A percentile compares a stretch with the other conserved stretches of the same genome.
Conservation (phyloP, 2,113 vertebrate species). For the Apteryx mantelli region DNA sequence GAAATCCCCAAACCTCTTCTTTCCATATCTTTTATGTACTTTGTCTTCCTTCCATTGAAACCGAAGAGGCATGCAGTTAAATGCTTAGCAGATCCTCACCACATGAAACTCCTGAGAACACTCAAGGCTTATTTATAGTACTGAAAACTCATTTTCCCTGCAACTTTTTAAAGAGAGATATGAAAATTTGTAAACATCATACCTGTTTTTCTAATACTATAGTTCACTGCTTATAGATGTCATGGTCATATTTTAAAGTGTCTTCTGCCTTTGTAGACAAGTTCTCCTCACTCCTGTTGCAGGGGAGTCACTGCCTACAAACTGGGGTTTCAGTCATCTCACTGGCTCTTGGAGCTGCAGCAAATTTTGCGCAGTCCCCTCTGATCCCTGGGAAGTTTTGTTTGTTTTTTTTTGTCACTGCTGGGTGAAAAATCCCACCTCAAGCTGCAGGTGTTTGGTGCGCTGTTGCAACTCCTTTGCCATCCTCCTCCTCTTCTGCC, state of each 20-base stretch:
- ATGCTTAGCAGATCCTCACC: not conserved
- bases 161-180: not conserved
- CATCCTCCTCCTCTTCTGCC: too few relatives aligned
- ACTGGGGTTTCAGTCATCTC: not conserved
- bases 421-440: slow-evolving; percentile 10
- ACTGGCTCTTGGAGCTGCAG: not conserved
- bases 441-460: not conserved
- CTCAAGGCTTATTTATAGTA: not conserved
- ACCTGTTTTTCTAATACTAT: not conserved
- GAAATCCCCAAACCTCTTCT: not conserved
- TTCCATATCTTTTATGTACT: not conserved
- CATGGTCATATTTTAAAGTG: not conserved
- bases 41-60: not conserved
- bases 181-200: not conserved
- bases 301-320: not conserved
- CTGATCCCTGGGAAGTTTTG: not conserved
- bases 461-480: too few relatives aligned
- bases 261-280: not conserved
- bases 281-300: not conserved
- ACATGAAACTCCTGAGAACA: not conserved
- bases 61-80: not conserved
- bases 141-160: not conserved
- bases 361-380: not conserved
- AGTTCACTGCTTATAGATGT: not conserved
- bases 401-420: not conserved